A percentile compares a stretch with the other conserved stretches of the same genome.
phyloP scores from a whole-genome alignment of 1,140 invertebrate species.

The Drosophila mauritiana region DNA sequence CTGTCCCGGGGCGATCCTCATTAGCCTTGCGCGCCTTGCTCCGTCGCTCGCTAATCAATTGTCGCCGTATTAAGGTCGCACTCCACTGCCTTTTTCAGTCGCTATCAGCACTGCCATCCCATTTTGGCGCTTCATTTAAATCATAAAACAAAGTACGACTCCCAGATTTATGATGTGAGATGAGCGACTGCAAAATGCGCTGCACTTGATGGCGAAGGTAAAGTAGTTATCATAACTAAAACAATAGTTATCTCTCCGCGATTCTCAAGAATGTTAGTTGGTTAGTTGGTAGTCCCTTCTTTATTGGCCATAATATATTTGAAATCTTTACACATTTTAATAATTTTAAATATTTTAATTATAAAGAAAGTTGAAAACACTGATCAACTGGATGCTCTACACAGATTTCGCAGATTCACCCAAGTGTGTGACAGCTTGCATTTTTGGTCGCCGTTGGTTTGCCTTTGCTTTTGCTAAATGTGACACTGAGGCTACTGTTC shows the following conservation, averaged over 20 bases:
- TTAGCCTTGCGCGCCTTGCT: conserved; percentile 66
- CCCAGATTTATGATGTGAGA: neutral
- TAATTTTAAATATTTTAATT: too few relatives aligned
- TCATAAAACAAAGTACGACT: conserved; percentile 63
- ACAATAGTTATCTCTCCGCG: neutral
- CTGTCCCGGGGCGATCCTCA: conserved; percentile 44
- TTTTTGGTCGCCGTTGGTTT: conserved; percentile 41
- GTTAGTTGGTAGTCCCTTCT: too few relatives aligned
- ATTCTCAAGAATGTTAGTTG: neutral
- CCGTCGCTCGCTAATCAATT: conserved; percentile 75
- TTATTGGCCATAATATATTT: too few relatives aligned
- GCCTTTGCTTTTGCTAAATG: conserved; percentile 71
- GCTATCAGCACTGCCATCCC: conserved; percentile 63
- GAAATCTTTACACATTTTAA: too few relatives aligned
- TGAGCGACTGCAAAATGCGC: conserved; percentile 18
- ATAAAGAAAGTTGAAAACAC: neutral
- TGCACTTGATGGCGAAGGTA: neutral
- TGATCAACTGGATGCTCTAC: conserved; percentile 10
- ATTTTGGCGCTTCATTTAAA: conserved; percentile 72
- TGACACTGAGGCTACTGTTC: conserved; percentile 82
- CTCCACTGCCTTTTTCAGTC: conserved; percentile 24
- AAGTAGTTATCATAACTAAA: neutral
- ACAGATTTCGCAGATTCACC: conserved; percentile 30
- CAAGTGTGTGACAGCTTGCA: conserved; percentile 60
- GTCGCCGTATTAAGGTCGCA: conserved; percentile 73